Evolutionary conservation across 2,113 vertebrate species (phyloP), one percentile per base, ranked within the genome.

Genomic region (Chunga burmeisteri): DNA sequence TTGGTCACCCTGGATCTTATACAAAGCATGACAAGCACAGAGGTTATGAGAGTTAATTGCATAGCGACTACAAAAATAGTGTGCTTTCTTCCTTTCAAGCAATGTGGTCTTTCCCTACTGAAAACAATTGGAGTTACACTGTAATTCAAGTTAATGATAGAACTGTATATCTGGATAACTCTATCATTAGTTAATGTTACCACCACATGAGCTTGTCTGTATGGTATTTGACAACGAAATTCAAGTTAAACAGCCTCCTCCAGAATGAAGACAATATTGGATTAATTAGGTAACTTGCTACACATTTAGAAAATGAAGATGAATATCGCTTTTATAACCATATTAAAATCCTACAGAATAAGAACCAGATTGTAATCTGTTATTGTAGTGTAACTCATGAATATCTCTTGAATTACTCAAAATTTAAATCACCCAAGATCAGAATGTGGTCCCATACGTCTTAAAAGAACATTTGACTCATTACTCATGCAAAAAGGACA

Each of bases 21-120:
- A 96, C 87, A 96, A 94, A 93, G 75, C 81, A 91, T 71, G 94
- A 92, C 1, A 3, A 94, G 93, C 77, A 72, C 70, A 86, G 87
- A 83, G 96, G 97, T 97, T 96, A 95, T 66, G 77, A 49, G 86
- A 95, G 87, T 96, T 96, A 97, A 97, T 95, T 97, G 91, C 71
- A 94, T 3, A 86, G 82, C 20, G 49, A 52, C 81, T 94, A 91
- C 63, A 93, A 96, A 96, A 95, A 95, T 68, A 87, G 72, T 1
- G 7, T 78, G 58, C 34, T 91, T 81, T 78, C 75, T 92, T 96
- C 88, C 79, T 55, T 86, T 71, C 94, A 75, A 75, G 93, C 74
- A 91, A 55, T 7, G 15, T 67, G 40, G 62, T 77, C 70, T 88
- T 89, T 90, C 88, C 84, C 47, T 75, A 15, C 36, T 25, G 70